Base-by-base conservation (phyloP, 2,888 invertebrate species). In the Tetanocera ferruginea region DNA sequence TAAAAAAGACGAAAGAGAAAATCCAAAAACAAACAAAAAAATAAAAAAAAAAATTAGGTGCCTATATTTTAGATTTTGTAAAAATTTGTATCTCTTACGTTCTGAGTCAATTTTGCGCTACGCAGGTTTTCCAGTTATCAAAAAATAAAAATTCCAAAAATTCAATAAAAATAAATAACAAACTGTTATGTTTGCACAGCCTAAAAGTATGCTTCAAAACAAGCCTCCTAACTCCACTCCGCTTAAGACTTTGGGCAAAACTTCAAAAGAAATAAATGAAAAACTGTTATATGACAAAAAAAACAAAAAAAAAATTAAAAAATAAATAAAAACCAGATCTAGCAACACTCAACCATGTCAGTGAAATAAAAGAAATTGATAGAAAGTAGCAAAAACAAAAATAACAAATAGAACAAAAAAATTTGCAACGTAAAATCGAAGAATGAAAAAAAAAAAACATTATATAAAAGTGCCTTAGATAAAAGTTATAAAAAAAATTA, bases 391-490 rank as follows among this genome's bases (percentile, higher is more conserved):
- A 55, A 71, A 69, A 37, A 75, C 62, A 31, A 49, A 60, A 69
- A 43, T 43, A 67, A 55, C 60, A 62, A 75, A 67, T 60, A 67
- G 69, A 76, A 55, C 55, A 69, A 76, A 52, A 66, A 3, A 28
- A 8, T 49, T 66, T 19, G 49, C 76, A 62, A 75, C 19, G 19
- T 25, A 64, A 72, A 74, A 76, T 31, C 11, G 4, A 62, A 77
- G 52, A 17, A n/a, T n/a, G n/a, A n/a, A n/a, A n/a, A 74, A 51
- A 67, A 73, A 64, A 78, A 67, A 70, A 78, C 78, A 79, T 80
- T 78, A 79, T 79, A 70, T 78, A 80, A 80, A 80, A 73, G 79
- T 72, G 31, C 51, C 34, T 52, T 70, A 69, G 62, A 51, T 70
- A 77, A 72, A 76, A 69, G 49, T 28, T 19, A 69, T 51, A 23